Percentiles rank a stretch among this genome's conserved stretches.
Evolutionary conservation across 2,888 invertebrate genomes (phyloP).

Genomic region (Cecidostiba fungosa): DNA sequence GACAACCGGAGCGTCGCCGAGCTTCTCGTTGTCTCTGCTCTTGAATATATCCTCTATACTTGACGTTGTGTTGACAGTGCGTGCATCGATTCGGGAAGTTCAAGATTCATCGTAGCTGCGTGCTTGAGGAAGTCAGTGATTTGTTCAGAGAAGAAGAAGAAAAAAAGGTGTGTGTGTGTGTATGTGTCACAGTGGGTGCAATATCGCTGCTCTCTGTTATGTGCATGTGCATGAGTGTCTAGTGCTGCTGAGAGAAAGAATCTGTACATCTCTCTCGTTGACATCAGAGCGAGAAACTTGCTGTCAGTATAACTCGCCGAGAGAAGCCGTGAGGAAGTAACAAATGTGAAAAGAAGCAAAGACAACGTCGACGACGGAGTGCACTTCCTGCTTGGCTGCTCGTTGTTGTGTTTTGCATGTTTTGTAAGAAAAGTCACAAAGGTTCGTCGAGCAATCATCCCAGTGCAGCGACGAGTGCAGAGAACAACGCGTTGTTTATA

Average conservation of each 20-base stretch:
- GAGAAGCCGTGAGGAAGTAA: background rate
- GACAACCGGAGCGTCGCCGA: conserved; percentile 8
- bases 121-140: background rate
- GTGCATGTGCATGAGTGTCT: conserved; percentile 20
- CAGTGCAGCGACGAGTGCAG: background rate
- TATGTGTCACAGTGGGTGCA: background rate
- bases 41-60: background rate
- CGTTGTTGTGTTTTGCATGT: conserved; percentile 10
- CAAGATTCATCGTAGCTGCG: background rate
- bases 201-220: background rate
- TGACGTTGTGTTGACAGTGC: background rate
- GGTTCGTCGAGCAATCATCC: background rate
- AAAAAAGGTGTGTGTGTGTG: background rate
- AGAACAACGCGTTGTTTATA: background rate
- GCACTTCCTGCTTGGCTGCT: background rate
- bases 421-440: background rate
- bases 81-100: background rate
- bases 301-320: no score
- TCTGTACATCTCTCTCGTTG: no score
- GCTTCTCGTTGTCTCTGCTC: background rate
- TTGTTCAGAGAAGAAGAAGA: background rate
- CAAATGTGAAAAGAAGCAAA: background rate
- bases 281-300: no score
- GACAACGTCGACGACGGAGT: background rate
- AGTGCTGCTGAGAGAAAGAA: background rate